A percentile compares a stretch with the other conserved stretches of the same genome.
Conservation (phyloP, 2,797 vertebrate species). For the Ficedula albicollis region DNA sequence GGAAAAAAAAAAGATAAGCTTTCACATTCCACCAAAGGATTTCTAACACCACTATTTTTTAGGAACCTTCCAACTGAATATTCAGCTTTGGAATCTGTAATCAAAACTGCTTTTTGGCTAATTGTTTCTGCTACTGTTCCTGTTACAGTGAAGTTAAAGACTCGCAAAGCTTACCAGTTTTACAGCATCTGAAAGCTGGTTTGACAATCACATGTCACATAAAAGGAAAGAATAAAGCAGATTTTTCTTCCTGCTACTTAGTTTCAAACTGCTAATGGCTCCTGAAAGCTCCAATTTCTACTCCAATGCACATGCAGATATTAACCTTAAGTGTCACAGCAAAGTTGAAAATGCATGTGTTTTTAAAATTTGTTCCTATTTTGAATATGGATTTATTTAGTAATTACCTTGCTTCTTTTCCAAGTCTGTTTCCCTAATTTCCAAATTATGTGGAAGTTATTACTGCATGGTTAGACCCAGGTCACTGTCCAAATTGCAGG, state of each 20-base stretch:
- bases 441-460: not conserved
- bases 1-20: not conserved
- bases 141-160: not conserved
- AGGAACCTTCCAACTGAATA: not conserved
- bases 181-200: not conserved
- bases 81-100: not conserved
- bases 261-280: not conserved
- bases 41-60: not conserved
- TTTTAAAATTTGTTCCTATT: not conserved
- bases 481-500: not conserved
- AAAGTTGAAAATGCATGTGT: not conserved
- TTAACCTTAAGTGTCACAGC: not conserved
- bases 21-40: not conserved
- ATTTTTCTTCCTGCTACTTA: not conserved
- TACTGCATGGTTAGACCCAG: not conserved
- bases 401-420: not conserved
- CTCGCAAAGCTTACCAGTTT: not conserved
- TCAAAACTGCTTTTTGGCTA: not conserved
- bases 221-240: not conserved
- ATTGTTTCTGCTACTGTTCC: not conserved
- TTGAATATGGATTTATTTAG: not conserved
- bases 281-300: not conserved
- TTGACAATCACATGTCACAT: accelerated
- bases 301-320: not conserved
- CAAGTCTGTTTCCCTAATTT: not conserved